These are phyloP conservation scores for Porites lobata DNA, from an alignment of 92 coral and sea anemone genomes.

Conservation along the genomic window DNA sequence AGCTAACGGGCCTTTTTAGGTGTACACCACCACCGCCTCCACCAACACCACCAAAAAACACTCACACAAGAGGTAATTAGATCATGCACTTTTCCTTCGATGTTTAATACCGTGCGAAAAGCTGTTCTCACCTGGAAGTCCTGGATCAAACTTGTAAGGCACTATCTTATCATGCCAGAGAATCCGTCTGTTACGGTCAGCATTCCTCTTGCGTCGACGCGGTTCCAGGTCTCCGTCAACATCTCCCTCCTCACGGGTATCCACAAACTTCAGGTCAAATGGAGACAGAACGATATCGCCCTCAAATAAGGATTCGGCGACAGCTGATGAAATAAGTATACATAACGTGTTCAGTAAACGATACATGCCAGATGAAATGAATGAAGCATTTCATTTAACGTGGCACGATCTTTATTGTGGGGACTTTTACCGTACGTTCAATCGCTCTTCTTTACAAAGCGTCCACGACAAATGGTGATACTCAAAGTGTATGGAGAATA, in stretches of 20 bases:
- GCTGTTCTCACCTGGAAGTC: slow-evolving; percentile 66
- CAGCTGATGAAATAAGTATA: neutral
- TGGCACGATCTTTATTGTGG: no score
- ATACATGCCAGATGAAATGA: neutral
- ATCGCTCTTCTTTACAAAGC: no score
- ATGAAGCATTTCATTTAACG: no score
- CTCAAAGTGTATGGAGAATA: no score
- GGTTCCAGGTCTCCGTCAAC: slow-evolving; percentile 47
- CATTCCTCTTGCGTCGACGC: slow-evolving; percentile 64
- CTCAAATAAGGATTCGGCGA: slow-evolving; percentile 62
- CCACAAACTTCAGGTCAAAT: slow-evolving; percentile 48
- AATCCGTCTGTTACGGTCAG: slow-evolving; percentile 52
- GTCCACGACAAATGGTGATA: no score
- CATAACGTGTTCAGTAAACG: neutral
- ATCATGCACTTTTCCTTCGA: no score
- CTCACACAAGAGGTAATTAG: neutral
- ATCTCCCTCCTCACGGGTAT: slow-evolving; percentile 46
- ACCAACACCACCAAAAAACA: neutral
- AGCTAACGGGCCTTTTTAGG: no score
- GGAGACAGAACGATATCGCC: slow-evolving; percentile 77
- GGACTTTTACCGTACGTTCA: no score
- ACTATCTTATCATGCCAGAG: slow-evolving; percentile 76
- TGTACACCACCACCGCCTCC: no score
- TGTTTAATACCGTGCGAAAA: neutral
- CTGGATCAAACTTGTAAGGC: slow-evolving; percentile 76